These are phyloP conservation scores for Drosophila flavopinicola DNA, from an alignment of 2,888 invertebrate genomes.

Conservation along the genomic window DNA sequence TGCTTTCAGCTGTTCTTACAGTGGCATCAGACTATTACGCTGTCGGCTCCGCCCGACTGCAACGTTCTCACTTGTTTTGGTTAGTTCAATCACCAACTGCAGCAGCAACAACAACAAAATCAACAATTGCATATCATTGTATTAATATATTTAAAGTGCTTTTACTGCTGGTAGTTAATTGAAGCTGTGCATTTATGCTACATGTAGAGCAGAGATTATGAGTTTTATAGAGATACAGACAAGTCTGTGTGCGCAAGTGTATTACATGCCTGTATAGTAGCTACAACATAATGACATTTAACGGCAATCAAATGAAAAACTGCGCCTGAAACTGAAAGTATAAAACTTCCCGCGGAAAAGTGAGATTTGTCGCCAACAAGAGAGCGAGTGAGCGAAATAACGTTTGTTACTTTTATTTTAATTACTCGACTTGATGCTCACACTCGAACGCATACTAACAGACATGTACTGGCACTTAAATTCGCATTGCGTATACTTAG, in stretches of 20 bases:
- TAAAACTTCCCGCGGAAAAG: slow-evolving; percentile 42
- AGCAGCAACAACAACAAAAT: slow-evolving; percentile 9
- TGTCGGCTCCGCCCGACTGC: no score
- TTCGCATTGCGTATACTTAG: slow-evolving; percentile 15
- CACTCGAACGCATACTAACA: background rate
- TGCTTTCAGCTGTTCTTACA: no score
- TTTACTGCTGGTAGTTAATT: slow-evolving; percentile 40
- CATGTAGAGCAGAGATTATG: slow-evolving; percentile 26
- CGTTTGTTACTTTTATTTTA: slow-evolving; percentile 27
- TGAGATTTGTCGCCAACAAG: slow-evolving; percentile 38
- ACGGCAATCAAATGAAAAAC: slow-evolving; percentile 59
- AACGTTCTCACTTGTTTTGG: no score
- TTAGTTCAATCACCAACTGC: slow-evolving; percentile 24
- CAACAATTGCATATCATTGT: slow-evolving; percentile 11
- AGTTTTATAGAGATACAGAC: background rate
- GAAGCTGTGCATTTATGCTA: slow-evolving; percentile 42
- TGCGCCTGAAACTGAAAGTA: slow-evolving; percentile 43
- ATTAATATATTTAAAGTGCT: background rate
- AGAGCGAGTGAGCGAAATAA: slow-evolving; percentile 1
- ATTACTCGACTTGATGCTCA: slow-evolving; percentile 11
- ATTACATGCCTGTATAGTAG: slow-evolving; percentile 10
- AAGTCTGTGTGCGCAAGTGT: background rate
- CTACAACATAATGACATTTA: slow-evolving; percentile 49
- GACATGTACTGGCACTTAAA: background rate
- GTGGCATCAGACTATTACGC: no score